phyloP scores from a whole-genome alignment of 2,888 invertebrate genomes.

The Didymodactylos carnosus region DNA sequence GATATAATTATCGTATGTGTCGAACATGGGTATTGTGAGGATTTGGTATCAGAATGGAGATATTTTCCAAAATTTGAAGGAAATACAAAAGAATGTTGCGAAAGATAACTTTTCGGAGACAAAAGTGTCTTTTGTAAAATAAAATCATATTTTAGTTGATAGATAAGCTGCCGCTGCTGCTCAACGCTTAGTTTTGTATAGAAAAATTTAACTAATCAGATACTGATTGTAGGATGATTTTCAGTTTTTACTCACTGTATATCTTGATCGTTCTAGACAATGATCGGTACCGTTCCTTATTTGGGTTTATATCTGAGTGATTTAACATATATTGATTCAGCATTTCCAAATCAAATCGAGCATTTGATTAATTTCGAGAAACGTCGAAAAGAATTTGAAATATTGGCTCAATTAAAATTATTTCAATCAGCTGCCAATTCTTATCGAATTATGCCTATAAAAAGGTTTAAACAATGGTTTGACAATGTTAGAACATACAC shows the following conservation, averaged over 20 bases:
- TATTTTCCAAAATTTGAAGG: no score
- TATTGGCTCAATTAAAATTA: conserved; percentile 80
- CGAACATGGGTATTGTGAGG: no score
- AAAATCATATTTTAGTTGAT: no score
- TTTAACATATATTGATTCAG: conserved; percentile 88
- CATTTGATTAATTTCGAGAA: conserved; percentile 86
- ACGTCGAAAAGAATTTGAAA: conserved; percentile 88
- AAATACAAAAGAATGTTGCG: no score
- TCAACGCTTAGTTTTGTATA: no score
- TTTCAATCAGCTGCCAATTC: conserved; percentile 76
- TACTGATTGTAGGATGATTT: neutral
- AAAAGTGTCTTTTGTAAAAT: no score
- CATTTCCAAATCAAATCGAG: conserved; percentile 17
- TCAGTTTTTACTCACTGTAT: neutral
- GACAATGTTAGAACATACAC: neutral
- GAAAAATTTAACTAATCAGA: no score
- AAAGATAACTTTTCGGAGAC: no score
- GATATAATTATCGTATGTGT: no score
- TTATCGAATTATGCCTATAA: neutral
- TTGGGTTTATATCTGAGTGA: conserved; percentile 92
- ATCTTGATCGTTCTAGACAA: neutral
- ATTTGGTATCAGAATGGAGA: no score
- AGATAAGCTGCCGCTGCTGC: no score
- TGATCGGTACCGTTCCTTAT: conserved; percentile 73
- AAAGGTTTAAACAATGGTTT: neutral